These are phyloP conservation scores for Trogon surrucura DNA, from an alignment of 2,113 vertebrate species.

Conservation along the genomic window DNA sequence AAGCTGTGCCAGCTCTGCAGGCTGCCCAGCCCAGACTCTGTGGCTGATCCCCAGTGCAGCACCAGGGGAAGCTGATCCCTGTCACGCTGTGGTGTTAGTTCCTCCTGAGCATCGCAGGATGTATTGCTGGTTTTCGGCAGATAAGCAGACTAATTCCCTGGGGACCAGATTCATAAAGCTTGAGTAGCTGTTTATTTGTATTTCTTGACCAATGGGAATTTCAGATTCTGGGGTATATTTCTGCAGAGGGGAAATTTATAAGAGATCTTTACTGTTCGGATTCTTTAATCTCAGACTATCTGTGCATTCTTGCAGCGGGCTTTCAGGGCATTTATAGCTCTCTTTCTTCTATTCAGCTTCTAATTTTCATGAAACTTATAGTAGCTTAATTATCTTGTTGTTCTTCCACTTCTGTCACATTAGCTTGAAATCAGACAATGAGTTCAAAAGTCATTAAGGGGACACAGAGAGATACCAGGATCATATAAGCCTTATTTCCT, in stretches of 20 bases:
- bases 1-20: not conserved
- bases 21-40: not conserved
- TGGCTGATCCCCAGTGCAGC: not conserved
- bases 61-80: not conserved
- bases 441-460: conserved; percentile 23
- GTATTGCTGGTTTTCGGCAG: not conserved
- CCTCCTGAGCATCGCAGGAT: not conserved
- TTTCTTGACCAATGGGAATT: not conserved
- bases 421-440: not conserved
- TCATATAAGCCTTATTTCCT: conserved; percentile 32
- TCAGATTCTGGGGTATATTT: not conserved
- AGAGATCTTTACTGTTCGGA: not conserved
- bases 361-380: not conserved
- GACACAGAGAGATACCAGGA: conserved; percentile 14
- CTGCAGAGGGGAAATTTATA: not conserved
- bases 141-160: not conserved
- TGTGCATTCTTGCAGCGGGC: not conserved
- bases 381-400: not conserved
- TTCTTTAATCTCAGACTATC: not conserved
- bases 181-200: not conserved
- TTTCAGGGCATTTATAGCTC: not conserved
- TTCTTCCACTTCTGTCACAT: not conserved
- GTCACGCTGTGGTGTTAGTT: not conserved
- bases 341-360: not conserved
- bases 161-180: not conserved